These are phyloP conservation scores for Esperia sulphurella DNA, from an alignment of 2,888 invertebrate species.

Conservation along the genomic window DNA sequence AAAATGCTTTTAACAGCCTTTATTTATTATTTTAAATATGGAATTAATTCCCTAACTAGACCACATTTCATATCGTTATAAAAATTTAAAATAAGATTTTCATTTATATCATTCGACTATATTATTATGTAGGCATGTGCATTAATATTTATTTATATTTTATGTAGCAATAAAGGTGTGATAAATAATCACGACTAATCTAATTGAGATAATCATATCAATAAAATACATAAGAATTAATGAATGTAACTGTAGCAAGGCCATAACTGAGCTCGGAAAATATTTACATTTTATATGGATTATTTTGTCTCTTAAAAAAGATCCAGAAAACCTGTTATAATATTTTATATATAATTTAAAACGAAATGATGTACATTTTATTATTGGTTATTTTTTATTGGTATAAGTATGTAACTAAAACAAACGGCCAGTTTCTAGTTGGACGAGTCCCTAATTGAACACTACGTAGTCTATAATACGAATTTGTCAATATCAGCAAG, in stretches of 20 bases:
- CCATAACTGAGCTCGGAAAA: neutral
- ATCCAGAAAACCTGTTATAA: no score
- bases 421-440: no score
- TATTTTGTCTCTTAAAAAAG: no score
- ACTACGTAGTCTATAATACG: no score
- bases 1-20: constrained; percentile 65
- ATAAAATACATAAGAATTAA: neutral
- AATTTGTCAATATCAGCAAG: no score
- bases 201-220: constrained; percentile 6
- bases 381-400: no score
- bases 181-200: constrained; percentile 3
- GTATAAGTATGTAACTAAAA: no score
- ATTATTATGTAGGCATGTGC: neutral
- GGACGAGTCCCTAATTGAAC: no score
- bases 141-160: neutral
- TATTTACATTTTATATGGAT: neutral
- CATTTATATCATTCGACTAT: neutral
- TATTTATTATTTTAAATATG: constrained; percentile 62
- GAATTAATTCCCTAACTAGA: constrained; percentile 51
- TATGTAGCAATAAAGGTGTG: constrained; percentile 3
- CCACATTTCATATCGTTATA: constrained; percentile 28
- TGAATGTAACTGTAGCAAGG: constrained; percentile 4
- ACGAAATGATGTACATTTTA: no score
- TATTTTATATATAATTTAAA: no score
- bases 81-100: constrained; percentile 22